A percentile compares a stretch with the other conserved stretches of the same genome.
phyloP scores from a whole-genome alignment of 2,113 vertebrate species.

The Athene cunicularia region DNA sequence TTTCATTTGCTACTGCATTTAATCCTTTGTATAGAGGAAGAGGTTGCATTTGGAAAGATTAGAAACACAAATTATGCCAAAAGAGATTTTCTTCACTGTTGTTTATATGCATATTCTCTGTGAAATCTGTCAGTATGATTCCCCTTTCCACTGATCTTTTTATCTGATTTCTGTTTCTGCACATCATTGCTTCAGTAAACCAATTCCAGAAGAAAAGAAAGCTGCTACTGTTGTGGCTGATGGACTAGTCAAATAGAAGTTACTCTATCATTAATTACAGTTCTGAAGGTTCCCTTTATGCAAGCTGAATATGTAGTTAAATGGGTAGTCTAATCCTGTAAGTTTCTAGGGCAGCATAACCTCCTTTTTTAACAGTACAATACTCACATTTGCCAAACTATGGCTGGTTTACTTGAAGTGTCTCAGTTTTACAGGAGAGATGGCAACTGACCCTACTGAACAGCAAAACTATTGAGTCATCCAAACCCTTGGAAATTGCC shows the following conservation, averaged over 20 bases:
- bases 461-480: background rate
- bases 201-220: background rate
- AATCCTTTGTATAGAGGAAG: background rate
- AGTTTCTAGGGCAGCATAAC: background rate
- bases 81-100: background rate
- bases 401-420: background rate
- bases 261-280: background rate
- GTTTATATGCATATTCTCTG: background rate
- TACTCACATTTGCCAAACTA: background rate
- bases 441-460: background rate
- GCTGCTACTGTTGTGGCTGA: background rate
- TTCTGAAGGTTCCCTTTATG: background rate
- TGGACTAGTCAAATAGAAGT: background rate
- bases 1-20: background rate
- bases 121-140: background rate
- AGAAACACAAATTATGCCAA: background rate
- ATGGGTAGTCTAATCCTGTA: background rate
- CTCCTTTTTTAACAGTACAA: too few relatives aligned
- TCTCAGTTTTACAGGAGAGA: background rate
- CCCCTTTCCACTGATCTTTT: background rate
- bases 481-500: background rate
- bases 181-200: background rate
- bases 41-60: background rate
- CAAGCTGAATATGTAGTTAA: background rate
- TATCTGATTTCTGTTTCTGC: background rate